Conservation (phyloP, 2,888 invertebrate species). For the Polydrusus cervinus region DNA sequence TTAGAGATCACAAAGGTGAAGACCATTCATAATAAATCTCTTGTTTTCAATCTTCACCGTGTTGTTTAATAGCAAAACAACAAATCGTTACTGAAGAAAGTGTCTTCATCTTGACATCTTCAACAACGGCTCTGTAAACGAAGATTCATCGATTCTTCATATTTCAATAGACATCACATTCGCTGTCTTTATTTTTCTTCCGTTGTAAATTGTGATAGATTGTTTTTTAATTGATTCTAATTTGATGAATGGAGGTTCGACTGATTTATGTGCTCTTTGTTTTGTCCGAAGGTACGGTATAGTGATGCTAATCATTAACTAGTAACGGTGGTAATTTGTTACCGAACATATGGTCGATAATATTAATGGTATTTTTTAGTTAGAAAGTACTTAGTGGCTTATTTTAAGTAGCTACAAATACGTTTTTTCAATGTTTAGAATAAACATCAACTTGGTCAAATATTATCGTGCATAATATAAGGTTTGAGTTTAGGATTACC, state of each 20-base stretch:
- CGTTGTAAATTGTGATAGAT: constrained; percentile 38
- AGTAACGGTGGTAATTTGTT: constrained; percentile 33
- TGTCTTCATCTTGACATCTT: constrained; percentile 15
- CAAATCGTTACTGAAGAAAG: constrained; percentile 20
- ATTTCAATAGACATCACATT: constrained; percentile 14
- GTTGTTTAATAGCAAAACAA: constrained; percentile 16
- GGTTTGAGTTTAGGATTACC: too few species aligned
- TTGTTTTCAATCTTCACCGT: constrained; percentile 13
- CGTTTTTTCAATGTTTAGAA: too few species aligned
- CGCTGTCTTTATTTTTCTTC: constrained; percentile 25
- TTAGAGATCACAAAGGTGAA: constrained; percentile 22
- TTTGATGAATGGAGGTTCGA: constrained; percentile 35
- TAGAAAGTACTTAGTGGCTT: too few species aligned
- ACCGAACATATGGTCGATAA: constrained; percentile 5
- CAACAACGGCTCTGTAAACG: constrained; percentile 7
- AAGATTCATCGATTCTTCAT: constrained; percentile 25
- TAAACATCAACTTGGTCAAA: too few species aligned
- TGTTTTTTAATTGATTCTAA: constrained; percentile 50
- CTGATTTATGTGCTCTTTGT: constrained; percentile 50
- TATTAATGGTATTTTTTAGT: constrained; percentile 1
- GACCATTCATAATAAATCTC: constrained; percentile 24
- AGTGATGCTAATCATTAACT: constrained; percentile 27
- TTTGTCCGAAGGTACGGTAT: constrained; percentile 31
- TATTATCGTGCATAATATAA: too few species aligned
- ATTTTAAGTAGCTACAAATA: too few species aligned